Percentiles rank a stretch among this genome's conserved stretches.
Evolutionary conservation across 2,888 invertebrate genomes (phyloP).

Genomic region (Ectemnius lituratus): DNA sequence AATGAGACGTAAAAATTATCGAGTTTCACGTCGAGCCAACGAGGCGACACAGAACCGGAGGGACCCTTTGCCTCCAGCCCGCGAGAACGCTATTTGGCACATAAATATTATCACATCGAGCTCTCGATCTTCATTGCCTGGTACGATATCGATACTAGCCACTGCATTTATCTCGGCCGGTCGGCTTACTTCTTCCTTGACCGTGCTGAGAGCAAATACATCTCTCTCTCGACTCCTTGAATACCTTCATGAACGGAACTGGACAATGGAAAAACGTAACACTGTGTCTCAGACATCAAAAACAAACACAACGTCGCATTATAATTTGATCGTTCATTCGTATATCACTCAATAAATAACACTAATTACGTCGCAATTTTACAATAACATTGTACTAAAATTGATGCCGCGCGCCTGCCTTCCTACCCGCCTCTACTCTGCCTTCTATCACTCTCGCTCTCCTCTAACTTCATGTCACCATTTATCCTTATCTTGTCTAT

Average conservation of each 20-base stretch:
- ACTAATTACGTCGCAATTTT: constrained; percentile 64
- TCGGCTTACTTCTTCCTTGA: neutral
- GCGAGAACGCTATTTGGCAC: constrained; percentile 77
- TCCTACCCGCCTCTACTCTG: constrained; percentile 13
- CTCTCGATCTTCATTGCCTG: constrained; percentile 64
- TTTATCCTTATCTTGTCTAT: constrained; percentile 11
- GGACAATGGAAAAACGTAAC: constrained; percentile 49
- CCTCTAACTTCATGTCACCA: neutral
- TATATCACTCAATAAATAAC: constrained; percentile 69
- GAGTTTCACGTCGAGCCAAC: constrained; percentile 68
- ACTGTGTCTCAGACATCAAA: constrained; percentile 43
- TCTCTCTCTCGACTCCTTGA: constrained; percentile 25
- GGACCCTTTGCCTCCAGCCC: constrained; percentile 57
- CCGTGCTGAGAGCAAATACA: constrained; percentile 13
- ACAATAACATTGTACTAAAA: constrained; percentile 67
- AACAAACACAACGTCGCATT: constrained; percentile 62
- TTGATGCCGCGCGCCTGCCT: constrained; percentile 52
- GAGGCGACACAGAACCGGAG: constrained; percentile 63
- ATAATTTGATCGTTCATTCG: constrained; percentile 62
- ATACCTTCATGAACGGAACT: constrained; percentile 34
- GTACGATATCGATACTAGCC: constrained; percentile 21
- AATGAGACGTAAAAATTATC: constrained; percentile 64
- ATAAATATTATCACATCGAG: constrained; percentile 76
- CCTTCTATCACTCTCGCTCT: constrained; percentile 6
- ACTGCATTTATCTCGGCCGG: constrained; percentile 11